Evolutionary conservation across 2,797 vertebrate genomes (phyloP), one percentile per base, ranked within the genome.

Genomic region (Oreortyx pictus): DNA sequence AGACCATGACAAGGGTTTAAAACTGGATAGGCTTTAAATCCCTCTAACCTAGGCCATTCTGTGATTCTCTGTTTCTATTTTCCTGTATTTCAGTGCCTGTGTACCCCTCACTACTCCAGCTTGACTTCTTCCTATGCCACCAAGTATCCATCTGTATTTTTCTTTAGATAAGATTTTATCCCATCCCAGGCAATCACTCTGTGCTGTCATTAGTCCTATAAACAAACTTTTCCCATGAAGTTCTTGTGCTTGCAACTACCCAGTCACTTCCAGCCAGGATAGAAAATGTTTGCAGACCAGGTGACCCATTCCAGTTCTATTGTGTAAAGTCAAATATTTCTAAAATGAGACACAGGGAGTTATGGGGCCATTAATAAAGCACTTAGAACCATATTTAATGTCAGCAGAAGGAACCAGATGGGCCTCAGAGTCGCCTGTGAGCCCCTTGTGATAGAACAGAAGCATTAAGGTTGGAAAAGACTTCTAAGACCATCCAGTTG

Each of bases 111-210:
- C 68, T 70, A 43, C 35, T 88, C 79, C 76, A 91, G 59, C 89
- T 56, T 90, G 68, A 72, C 47, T 89, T 87, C 57, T 87, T 95
- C 70, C 65, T 88, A 39, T 92, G 50, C 66, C 82, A 89, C 73
- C 76, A 86, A 81, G n/a, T 56, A 68, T 86, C 66, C 6, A 0
- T 62, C 87, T 82, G 57, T 93, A 85, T 75, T 93, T 92, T 93
- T 68, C 90, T 90, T 93, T 27, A 94, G 89, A 93, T 95, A 94
- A 95, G 65, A 27, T 68, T 92, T 93, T 87, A 90, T 89, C 68
- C 68, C 54, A 71, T 67, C 70, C 39, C 78, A 89, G 68, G 82
- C 79, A 87, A 61, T 65, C 27, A 25, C 64, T 75, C 78, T 68
- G 24, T 77, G 41, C 54, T 94, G 78, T 80, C 86, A 68, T 65